A percentile compares a stretch with the other conserved stretches of the same genome.
phyloP scores from a whole-genome alignment of 2,888 invertebrate species.

The Noctuana brunneofusca region DNA sequence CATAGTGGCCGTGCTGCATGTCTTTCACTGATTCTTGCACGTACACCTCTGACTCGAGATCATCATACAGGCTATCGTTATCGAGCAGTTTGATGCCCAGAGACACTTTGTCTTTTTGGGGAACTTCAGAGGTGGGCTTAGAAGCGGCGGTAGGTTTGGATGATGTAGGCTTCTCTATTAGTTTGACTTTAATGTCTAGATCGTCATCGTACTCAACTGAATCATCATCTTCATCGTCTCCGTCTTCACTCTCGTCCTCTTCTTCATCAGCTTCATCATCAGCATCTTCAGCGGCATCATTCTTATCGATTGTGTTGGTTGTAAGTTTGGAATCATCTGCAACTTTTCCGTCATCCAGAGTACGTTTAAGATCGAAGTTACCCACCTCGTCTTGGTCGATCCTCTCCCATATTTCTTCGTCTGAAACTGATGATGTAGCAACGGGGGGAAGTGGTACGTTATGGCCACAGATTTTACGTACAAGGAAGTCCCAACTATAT shows the following conservation, averaged over 20 bases:
- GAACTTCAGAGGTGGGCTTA: constrained; percentile 39
- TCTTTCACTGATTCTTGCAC: constrained; percentile 62
- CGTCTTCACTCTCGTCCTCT: constrained; percentile 62
- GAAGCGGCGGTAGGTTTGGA: constrained; percentile 38
- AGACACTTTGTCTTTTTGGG: constrained; percentile 50
- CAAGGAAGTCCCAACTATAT: constrained; percentile 77
- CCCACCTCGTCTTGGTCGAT: constrained; percentile 67
- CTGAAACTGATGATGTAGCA: constrained; percentile 63
- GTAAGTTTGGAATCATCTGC: constrained; percentile 53
- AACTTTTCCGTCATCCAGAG: constrained; percentile 69
- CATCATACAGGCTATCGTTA: constrained; percentile 57
- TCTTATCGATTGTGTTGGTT: constrained; percentile 42
- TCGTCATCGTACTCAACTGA: constrained; percentile 67
- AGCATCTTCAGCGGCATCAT: constrained; percentile 62
- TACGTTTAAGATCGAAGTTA: constrained; percentile 71
- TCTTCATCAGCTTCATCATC: constrained; percentile 65
- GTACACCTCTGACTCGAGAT: constrained; percentile 58
- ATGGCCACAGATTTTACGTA: constrained; percentile 70
- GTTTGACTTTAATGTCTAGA: constrained; percentile 67
- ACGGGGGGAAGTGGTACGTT: constrained; percentile 58
- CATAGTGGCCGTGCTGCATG: constrained; percentile 72
- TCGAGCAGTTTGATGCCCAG: constrained; percentile 67
- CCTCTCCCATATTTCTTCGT: constrained; percentile 78
- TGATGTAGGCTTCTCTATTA: constrained; percentile 57
- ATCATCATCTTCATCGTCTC: constrained; percentile 58